These are phyloP conservation scores for Tinea trinotella DNA, from an alignment of 2,888 invertebrate genomes.

Conservation along the genomic window DNA sequence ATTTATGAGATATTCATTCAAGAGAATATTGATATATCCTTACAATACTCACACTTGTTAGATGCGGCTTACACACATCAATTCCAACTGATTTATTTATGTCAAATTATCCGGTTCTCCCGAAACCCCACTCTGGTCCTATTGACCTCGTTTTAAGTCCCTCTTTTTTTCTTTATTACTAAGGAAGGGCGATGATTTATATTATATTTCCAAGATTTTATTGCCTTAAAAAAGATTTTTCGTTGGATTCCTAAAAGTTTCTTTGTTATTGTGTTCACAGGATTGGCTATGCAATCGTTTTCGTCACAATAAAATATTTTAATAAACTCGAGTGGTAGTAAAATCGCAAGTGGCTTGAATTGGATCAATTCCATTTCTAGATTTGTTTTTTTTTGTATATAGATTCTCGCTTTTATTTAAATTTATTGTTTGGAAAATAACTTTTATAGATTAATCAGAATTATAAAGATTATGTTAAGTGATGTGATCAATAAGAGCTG, in stretches of 20 bases:
- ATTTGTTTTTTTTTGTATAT: no score
- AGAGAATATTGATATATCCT: no score
- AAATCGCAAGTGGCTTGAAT: not conserved
- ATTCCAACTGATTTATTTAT: conserved; percentile 37
- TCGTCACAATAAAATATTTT: not conserved
- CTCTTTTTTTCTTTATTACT: conserved; percentile 51
- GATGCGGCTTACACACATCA: conserved; percentile 1
- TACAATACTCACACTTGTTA: not conserved
- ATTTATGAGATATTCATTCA: no score
- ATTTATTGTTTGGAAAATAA: no score
- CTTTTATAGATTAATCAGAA: no score
- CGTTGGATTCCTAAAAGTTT: conserved; percentile 1
- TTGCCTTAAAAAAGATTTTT: conserved; percentile 31
- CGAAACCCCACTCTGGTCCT: conserved; percentile 24
- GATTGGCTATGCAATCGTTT: not conserved
- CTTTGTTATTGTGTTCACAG: not conserved
- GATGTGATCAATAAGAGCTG: no score
- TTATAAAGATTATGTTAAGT: no score
- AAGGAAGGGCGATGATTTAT: conserved; percentile 58
- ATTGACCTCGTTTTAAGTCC: conserved; percentile 53
- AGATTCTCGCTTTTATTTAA: no score
- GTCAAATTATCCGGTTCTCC: conserved; percentile 51
- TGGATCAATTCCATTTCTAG: no score
- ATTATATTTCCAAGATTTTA: conserved; percentile 58
- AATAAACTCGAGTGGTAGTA: not conserved